Evolutionary conservation across 2,113 vertebrate genomes (phyloP), one percentile per base, ranked within the genome.

Genomic region (Cinclus mexicanus): DNA sequence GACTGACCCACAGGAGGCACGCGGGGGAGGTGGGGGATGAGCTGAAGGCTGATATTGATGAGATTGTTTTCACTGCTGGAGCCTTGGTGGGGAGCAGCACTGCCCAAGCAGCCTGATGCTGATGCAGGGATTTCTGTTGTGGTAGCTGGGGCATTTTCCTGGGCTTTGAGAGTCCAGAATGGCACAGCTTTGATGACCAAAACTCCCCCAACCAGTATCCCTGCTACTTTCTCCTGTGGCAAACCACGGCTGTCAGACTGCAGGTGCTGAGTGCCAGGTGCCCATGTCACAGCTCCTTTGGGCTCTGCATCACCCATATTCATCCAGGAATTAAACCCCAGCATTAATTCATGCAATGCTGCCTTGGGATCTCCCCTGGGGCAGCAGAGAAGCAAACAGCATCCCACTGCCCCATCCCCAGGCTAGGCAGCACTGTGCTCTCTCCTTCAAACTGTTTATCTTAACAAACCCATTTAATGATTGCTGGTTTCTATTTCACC

Each of bases 381-480:
- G 72, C 39, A 80, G 35, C 1, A 5, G 55, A 71, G 59, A 39
- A 89, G 6, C 25, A 53, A 2, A 1, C 6, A 56, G 69, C 68
- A 53, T 23, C 55, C 39, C 10, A 1, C 24, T 47, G 68, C 69
- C 39, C 1, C 0, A 3, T 76, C 65, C 56, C 59, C 5, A 25
- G 70, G 83, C 46, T 46, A 12, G 0, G 1, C 28, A 46, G 11
- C 23, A 6, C 11, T 0, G 10, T 4, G 33, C 31, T n/a, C 37
- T 26, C 70, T 82, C 70, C 78, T 84, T 39, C 31, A 63, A 50
- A 47, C 35, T 74, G 47, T 78, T 95, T 91, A 19, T 63, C 81
- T 84, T 81, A 81, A 87, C 74, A 61, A 71, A 83, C 26, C 44
- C 64, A 28, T 89, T 86, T 84, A 70, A 90, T 89, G 57, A 46